phyloP scores from a whole-genome alignment of 2,888 invertebrate species.

The Drosophila parthenogenetica region DNA sequence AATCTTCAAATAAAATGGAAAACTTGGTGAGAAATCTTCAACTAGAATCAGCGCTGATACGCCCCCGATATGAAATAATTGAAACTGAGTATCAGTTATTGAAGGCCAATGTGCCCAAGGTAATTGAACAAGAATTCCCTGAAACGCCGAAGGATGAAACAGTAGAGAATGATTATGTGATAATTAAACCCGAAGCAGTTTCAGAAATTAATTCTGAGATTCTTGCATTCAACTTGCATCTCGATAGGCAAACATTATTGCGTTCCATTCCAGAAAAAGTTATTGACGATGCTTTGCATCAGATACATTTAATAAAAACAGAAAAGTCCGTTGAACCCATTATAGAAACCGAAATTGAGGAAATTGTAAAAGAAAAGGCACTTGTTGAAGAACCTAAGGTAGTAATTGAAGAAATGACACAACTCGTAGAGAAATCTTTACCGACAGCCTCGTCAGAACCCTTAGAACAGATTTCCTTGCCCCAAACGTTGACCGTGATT shows the following conservation, averaged over 20 bases:
- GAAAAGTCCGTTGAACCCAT: conserved; percentile 4
- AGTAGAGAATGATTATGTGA: conserved; percentile 71
- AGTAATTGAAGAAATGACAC: conserved; percentile 5
- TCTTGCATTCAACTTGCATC: conserved; percentile 63
- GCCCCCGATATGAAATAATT: conserved; percentile 38
- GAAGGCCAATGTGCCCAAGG: conserved; percentile 16
- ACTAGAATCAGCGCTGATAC: conserved; percentile 41
- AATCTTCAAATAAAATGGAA: conserved; percentile 31
- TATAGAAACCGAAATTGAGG: conserved; percentile 14
- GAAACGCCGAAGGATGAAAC: conserved; percentile 27
- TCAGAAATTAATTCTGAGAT: conserved; percentile 67
- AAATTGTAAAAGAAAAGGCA: conserved; percentile 3
- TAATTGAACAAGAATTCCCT: conserved; percentile 16
- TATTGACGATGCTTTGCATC: conserved; percentile 13
- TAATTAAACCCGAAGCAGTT: conserved; percentile 73
- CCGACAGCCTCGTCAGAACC: background rate
- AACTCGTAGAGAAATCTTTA: conserved; percentile 12
- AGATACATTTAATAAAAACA: conserved; percentile 25
- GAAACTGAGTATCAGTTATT: conserved; percentile 56
- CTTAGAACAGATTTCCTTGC: conserved; percentile 12
- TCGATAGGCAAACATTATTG: conserved; percentile 58
- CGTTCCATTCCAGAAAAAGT: conserved; percentile 9
- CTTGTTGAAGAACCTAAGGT: background rate
- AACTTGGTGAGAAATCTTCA: conserved; percentile 41
- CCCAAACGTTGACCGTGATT: conserved; percentile 2